These are phyloP conservation scores for Euphonia xanthogaster DNA, from an alignment of 2,797 vertebrate species.

Conservation along the genomic window DNA sequence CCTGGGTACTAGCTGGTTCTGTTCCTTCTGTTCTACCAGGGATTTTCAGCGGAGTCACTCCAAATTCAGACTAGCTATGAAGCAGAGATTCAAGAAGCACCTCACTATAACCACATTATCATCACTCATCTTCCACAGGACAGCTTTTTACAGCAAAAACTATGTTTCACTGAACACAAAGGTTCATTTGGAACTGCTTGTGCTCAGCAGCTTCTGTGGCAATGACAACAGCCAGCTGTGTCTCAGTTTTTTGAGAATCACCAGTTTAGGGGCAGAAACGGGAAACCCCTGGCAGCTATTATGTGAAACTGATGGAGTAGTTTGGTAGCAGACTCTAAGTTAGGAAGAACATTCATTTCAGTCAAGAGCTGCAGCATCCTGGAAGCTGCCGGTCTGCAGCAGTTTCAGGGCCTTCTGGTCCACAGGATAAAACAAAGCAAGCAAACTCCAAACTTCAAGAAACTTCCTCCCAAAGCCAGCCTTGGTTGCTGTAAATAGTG, in stretches of 20 bases:
- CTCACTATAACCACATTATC: neutral
- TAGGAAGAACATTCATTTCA: neutral
- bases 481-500: neutral
- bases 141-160: neutral
- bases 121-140: neutral
- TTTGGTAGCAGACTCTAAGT: neutral
- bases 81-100: neutral
- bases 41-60: neutral
- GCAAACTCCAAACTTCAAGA: neutral
- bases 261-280: neutral
- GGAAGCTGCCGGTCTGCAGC: neutral
- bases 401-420: neutral
- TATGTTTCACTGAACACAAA: neutral
- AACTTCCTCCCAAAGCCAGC: neutral
- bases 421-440: neutral
- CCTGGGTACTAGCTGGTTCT: neutral
- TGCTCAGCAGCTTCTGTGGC: neutral
- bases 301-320: neutral
- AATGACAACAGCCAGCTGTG: neutral
- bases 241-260: neutral
- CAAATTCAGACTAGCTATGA: neutral
- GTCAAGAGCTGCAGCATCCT: neutral
- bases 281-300: neutral
- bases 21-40: neutral
- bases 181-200: neutral